Evolutionary conservation across 2,888 invertebrate genomes (phyloP), one percentile per base, ranked within the genome.

Genomic region (Hydrotaea cyrtoneurina): DNA sequence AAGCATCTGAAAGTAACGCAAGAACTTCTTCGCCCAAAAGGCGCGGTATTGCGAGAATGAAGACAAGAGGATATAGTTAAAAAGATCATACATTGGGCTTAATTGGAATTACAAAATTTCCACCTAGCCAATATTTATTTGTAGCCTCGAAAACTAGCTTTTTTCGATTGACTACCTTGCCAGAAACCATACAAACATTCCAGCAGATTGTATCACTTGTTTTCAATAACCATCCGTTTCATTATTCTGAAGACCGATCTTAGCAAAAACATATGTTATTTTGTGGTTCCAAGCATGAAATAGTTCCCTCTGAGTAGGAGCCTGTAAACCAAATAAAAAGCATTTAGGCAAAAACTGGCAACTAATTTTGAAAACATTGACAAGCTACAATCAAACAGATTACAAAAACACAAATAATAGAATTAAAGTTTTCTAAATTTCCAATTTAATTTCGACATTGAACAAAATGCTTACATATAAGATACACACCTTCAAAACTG

Each of bases 401-500:
- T 46, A 46, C 46, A 46, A 46, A 46, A 46, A 46, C 62, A 64
- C 66, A 39, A 39, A 39, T 72, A 72, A 72, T 26, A 55, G 53
- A 53, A 53, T 72, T 53, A 72, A 55, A 73, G 73, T 73, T 73
- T 73, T 36, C 53, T 55, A 39, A 57, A 57, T 73, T 73, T 55
- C 53, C 73, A 73, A 53, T 53, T 53, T 43, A 74, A 74, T 57
- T 59, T 59, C 43, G 59, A 74, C 57, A 57, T 74, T 59, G 59
- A 57, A 73, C 57, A 72, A 73, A 73, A 73, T 73, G 57, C 57
- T 73, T 26, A 57, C 73, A 73, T 73, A 73, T 73, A 57, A 73
- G 53, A 72, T 55, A 59, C 59, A 59, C 26, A 59, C 23, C 23
- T 59, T 23, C 23, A 59, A 59, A 59, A 59, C 59, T 59, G 21